Conservation (phyloP, 2,888 invertebrate species). For the Micropterix aruncella region DNA sequence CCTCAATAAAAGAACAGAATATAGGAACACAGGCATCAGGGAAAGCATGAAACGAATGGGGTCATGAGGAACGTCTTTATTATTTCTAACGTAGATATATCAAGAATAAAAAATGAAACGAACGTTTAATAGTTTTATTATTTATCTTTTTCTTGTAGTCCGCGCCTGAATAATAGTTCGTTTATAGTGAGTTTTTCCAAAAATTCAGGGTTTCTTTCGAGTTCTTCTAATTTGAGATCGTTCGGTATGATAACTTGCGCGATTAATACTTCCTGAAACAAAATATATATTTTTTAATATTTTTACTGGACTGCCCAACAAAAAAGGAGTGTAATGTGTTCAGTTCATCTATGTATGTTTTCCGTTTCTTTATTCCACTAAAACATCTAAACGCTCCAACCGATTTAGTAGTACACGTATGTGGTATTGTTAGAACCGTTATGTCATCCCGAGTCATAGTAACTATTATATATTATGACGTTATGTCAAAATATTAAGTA, state of each 20-base stretch:
- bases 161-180: constrained; percentile 51
- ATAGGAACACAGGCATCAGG: constrained; percentile 63
- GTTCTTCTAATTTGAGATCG: constrained; percentile 16
- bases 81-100: no score
- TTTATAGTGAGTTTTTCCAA: constrained; percentile 42
- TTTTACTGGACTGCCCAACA: no score
- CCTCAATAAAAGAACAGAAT: constrained; percentile 67
- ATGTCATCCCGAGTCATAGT: no score
- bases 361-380: no score
- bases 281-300: constrained; percentile 4
- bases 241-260: constrained; percentile 43
- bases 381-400: no score
- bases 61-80: no score
- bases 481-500: no score
- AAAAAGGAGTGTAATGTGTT: no score
- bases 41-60: constrained; percentile 35
- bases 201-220: constrained; percentile 27
- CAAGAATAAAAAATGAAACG: not conserved
- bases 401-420: no score
- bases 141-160: constrained; percentile 23
- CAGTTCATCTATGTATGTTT: no score
- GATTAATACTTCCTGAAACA: constrained; percentile 50
- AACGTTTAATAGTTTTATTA: constrained; percentile 3
- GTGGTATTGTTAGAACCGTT: no score
- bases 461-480: no score